Base-by-base conservation (phyloP, 2,113 vertebrate genomes). In the Gambusia affinis region DNA sequence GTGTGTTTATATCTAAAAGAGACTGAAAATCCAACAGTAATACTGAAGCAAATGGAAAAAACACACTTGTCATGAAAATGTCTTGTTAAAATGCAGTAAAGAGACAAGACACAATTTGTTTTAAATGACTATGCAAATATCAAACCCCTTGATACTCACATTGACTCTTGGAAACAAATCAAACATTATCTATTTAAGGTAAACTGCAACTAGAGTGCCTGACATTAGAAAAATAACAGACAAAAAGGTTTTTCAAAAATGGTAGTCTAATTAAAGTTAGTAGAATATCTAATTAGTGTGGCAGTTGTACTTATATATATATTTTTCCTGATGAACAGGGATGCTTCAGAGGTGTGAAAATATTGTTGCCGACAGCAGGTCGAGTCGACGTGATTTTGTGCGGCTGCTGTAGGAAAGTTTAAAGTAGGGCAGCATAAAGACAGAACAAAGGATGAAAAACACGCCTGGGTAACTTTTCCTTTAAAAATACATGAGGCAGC, bases 401-500 rank as follows among this genome's bases (percentile, higher is more conserved):
- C 54, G 28, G 65, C 19, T 30, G 37, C 60, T 29, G 47, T 17
- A 64, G 62, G 72, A 69, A 64, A 82, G 80, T 84, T 81, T 82
- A 86, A 88, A 86, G 83, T 89, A 86, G 87, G 87, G 24, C 84
- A 88, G 57, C 75, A 70, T 67, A 88, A 80, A 80, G 70, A 65
- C 80, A 82, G 79, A 90, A 87, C 81, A 87, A 84, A 85, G 83
- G 73, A 17, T 11, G 12, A 1, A 24, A 51, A 77, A 71, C 33
- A 77, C 30, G 86, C 82, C 73, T 57, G 62, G 35, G 47, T 79
- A 77, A 86, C 78, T 83, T 80, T 67, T 14, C 35, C 76, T 76
- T 91, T 84, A 91, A 89, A 89, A 67, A 85, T 85, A 87, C 76
- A 91, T 85, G 84, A 89, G 66, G 68, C 69, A 8, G 79, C 57